phyloP scores from a whole-genome alignment of 2,888 invertebrate species.

The Anoncus sp. region DNA sequence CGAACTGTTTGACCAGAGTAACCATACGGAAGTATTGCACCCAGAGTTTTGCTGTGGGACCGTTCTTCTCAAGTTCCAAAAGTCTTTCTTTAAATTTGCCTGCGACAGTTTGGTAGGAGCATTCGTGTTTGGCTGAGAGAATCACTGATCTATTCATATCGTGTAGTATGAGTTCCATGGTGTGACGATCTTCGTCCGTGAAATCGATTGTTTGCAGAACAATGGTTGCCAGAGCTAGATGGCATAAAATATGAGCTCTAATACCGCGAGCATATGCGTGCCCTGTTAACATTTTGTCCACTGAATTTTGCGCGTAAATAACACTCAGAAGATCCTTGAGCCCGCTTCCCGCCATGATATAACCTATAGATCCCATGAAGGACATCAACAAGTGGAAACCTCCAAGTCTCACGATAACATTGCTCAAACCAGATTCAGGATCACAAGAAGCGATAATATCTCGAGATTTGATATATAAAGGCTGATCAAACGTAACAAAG shows the following conservation, averaged over 20 bases:
- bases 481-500: neutral
- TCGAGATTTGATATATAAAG: constrained; percentile 17
- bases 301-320: constrained; percentile 28
- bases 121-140: too few species aligned
- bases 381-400: constrained; percentile 48
- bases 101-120: too few species aligned
- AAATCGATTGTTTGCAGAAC: neutral
- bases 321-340: constrained; percentile 32
- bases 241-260: neutral
- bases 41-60: too few species aligned
- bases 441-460: constrained; percentile 21
- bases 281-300: neutral
- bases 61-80: too few species aligned
- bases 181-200: neutral
- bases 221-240: neutral
- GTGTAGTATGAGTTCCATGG: neutral
- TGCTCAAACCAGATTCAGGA: constrained; percentile 24
- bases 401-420: constrained; percentile 31
- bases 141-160: too few species aligned
- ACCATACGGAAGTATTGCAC: too few species aligned
- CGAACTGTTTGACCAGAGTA: too few species aligned
- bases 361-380: constrained; percentile 39
- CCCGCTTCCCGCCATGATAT: constrained; percentile 42
- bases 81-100: too few species aligned
- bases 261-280: neutral